Evolutionary conservation across 2,113 vertebrate species (phyloP), one percentile per base, ranked within the genome.

Genomic region (Scartelaos histophorus): DNA sequence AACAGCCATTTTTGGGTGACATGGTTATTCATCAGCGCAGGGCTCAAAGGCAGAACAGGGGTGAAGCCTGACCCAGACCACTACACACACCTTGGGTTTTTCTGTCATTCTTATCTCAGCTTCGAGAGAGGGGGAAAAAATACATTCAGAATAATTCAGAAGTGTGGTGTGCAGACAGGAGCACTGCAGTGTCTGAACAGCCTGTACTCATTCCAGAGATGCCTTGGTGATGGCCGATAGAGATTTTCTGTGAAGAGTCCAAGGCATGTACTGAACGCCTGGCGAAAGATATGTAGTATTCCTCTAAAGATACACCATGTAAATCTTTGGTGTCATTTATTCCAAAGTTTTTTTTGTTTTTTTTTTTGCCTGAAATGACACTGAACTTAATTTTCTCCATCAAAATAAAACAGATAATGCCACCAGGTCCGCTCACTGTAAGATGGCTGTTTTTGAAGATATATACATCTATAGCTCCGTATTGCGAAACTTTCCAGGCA

Each of bases 1-100:
- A 87, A 89, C 88, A 93, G 92, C 86, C 82, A 91, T 91, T 93
- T 93, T 86, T 91, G 79, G 87, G 79, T 88, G 90, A 92, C 79
- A 87, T 90, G 62, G 87, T 93, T 94, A 92, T 92, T 93, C 89
- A 92, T 93, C 88, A 92, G 78, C 13, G 56, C 80, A 49, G 83
- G 51, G 85, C 82, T 78, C 83, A 77, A 81, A 92, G 87, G 87
- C 74, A 73, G 87, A 78, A 60, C 70, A 73, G 84, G 68, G 70
- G 70, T 74, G 56, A 49, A 49, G 82, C 73, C 70, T 67, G 46
- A 68, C 62, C 13, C 34, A 51, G 67, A 70, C 76, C 70, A 13
- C 35, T 60, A 62, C 43, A 58, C 38, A 64, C 25, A 69, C 38
- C 73, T 45, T 66, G 51, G 61, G 71, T 51, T 43, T 47, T 21